Evolutionary conservation across 2,888 invertebrate genomes (phyloP).

Genomic region (Scaptomyza parva): DNA sequence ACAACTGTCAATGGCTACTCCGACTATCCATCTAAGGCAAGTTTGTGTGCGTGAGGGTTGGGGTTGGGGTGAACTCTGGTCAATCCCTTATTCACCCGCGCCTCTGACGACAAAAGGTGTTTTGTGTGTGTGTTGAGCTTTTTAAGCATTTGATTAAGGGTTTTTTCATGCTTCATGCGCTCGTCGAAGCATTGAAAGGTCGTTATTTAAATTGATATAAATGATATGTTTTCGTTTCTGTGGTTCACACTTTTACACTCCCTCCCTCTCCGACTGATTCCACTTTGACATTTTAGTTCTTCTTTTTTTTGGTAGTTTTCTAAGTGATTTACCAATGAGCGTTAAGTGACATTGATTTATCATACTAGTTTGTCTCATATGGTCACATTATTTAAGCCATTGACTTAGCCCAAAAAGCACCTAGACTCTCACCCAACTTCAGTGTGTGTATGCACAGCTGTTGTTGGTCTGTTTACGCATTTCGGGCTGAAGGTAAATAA

Average conservation of each 20-base stretch:
- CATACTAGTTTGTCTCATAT: conserved; percentile 42
- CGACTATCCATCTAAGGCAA: conserved; percentile 65
- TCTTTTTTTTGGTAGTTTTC: conserved; percentile 29
- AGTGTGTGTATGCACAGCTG: conserved; percentile 38
- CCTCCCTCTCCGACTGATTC: conserved; percentile 42
- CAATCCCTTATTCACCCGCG: conserved; percentile 19
- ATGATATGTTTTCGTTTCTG: conserved; percentile 69
- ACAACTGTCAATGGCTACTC: conserved; percentile 78
- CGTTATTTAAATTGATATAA: conserved; percentile 83
- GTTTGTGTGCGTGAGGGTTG: neutral
- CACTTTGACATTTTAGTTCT: conserved; percentile 57
- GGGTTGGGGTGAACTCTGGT: conserved; percentile 35
- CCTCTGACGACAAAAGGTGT: conserved; percentile 41
- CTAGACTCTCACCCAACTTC: conserved; percentile 21
- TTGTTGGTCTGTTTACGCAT: conserved; percentile 53
- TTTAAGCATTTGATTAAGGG: conserved; percentile 71
- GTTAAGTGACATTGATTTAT: conserved; percentile 76
- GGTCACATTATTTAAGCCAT: conserved; percentile 44
- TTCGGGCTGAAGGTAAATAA: conserved; percentile 1
- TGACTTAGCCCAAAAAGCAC: conserved; percentile 16
- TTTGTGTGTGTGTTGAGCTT: conserved; percentile 61
- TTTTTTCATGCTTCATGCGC: conserved; percentile 51
- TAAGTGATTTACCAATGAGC: conserved; percentile 70
- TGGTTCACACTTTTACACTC: conserved; percentile 8
- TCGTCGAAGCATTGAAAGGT: conserved; percentile 70